phyloP scores from a whole-genome alignment of 2,113 vertebrate species.

The Odocoileus hemionus region DNA sequence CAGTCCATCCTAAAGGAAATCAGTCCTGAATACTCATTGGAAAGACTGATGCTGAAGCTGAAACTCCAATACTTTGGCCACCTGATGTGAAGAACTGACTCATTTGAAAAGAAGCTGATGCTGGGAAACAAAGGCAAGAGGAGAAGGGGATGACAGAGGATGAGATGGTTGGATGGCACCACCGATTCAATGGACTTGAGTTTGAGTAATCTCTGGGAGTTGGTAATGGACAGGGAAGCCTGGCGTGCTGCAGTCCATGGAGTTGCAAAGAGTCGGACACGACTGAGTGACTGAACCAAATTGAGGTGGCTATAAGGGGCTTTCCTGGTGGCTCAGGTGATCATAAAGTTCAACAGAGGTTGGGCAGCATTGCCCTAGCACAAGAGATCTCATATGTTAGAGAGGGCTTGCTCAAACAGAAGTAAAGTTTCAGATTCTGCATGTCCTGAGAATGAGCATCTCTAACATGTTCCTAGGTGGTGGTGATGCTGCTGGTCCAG shows the following conservation, averaged over 20 bases:
- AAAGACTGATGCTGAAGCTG: not conserved
- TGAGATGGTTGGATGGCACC: not conserved
- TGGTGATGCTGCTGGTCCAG: not conserved
- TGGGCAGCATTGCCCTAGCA: not conserved
- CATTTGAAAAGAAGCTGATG: not conserved
- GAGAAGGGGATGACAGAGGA: not conserved
- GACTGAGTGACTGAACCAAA: not conserved
- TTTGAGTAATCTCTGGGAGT: not conserved
- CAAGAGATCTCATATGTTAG: not conserved
- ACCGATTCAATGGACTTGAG: not conserved
- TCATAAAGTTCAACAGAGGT: not conserved
- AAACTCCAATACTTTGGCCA: not conserved
- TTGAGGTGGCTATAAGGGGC: not conserved
- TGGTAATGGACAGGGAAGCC: not conserved
- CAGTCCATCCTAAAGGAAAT: not conserved
- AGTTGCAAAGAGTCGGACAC: rapidly evolving
- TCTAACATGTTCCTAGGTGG: not conserved
- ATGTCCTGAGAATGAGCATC: not conserved
- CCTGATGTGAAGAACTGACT: not conserved
- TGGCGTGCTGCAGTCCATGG: not conserved
- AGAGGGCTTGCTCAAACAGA: not conserved
- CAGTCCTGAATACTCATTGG: not conserved
- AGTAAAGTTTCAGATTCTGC: not conserved
- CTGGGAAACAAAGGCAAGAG: not conserved
- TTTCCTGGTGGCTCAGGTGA: not conserved